phyloP scores from a whole-genome alignment of 2,113 vertebrate species.

The Bubo scandiacus region DNA sequence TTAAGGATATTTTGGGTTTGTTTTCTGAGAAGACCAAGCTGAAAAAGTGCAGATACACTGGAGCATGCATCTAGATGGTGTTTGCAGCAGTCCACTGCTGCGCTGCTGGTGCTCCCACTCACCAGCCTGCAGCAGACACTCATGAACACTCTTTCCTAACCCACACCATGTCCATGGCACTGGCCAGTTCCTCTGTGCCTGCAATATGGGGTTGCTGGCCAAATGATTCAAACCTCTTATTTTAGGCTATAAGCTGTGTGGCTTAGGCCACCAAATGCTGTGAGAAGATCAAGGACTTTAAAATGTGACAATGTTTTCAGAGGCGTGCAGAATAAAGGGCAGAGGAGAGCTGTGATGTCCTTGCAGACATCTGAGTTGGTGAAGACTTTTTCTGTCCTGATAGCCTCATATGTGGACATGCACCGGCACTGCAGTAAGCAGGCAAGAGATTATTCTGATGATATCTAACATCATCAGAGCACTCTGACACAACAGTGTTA shows the following conservation, averaged over 20 bases:
- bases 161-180: neutral
- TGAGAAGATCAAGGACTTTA: neutral
- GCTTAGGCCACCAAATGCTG: neutral
- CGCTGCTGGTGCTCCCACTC: neutral
- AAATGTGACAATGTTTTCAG: neutral
- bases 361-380: neutral
- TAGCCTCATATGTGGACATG: neutral
- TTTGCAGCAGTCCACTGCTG: neutral
- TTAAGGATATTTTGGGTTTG: neutral
- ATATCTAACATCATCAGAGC: neutral
- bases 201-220: neutral
- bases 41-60: neutral
- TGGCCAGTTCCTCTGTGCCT: neutral
- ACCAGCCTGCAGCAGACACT: neutral
- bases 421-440: neutral
- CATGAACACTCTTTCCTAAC: neutral
- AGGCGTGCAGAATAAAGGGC: neutral
- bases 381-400: neutral
- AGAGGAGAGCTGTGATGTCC: neutral
- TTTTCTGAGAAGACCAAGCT: neutral
- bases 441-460: neutral
- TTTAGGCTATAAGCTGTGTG: neutral
- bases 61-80: fast-evolving
- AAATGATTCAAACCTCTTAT: neutral
- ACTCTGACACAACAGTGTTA: neutral